Conservation (phyloP, 2,797 vertebrate species). For the Poecilia wingei region DNA sequence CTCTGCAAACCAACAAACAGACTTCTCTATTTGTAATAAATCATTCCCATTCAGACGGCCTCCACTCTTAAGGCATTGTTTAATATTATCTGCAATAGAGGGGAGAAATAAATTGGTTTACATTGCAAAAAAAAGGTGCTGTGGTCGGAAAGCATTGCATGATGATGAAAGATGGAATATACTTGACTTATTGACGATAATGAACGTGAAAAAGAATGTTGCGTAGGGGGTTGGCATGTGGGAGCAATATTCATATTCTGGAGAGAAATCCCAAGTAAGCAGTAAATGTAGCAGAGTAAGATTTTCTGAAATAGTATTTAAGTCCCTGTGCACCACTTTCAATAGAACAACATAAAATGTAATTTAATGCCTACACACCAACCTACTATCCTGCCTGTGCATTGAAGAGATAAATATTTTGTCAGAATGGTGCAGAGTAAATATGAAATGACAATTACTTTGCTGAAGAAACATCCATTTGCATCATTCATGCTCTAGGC, state of each 20-base stretch:
- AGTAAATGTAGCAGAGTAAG: conserved; percentile 82
- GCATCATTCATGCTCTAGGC: conserved; percentile 44
- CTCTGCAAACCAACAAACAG: conserved; percentile 83
- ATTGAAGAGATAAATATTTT: conserved; percentile 72
- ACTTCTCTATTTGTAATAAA: conserved; percentile 88
- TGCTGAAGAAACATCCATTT: conserved; percentile 51
- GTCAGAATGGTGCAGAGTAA: conserved; percentile 64
- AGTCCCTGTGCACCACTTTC: conserved; percentile 72
- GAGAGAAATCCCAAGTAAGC: conserved; percentile 81
- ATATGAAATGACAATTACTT: conserved; percentile 76
- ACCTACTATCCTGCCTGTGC: conserved; percentile 53
- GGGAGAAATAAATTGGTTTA: conserved; percentile 86
- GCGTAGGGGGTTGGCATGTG: conserved; percentile 68
- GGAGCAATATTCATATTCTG: conserved; percentile 72
- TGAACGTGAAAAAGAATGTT: conserved; percentile 78
- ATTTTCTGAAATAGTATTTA: conserved; percentile 79
- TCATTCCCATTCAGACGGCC: conserved; percentile 87
- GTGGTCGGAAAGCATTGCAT: conserved; percentile 70
- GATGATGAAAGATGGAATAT: conserved; percentile 82
- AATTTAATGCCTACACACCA: conserved; percentile 70
- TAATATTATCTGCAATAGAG: conserved; percentile 86
- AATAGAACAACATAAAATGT: conserved; percentile 79
- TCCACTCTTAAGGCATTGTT: conserved; percentile 87
- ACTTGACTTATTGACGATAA: conserved; percentile 87
- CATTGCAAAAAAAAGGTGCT: conserved; percentile 77